Percentiles rank a stretch among this genome's conserved stretches.
Evolutionary conservation across 2,113 vertebrate genomes (phyloP).

Genomic region (Eurystomus gularis): DNA sequence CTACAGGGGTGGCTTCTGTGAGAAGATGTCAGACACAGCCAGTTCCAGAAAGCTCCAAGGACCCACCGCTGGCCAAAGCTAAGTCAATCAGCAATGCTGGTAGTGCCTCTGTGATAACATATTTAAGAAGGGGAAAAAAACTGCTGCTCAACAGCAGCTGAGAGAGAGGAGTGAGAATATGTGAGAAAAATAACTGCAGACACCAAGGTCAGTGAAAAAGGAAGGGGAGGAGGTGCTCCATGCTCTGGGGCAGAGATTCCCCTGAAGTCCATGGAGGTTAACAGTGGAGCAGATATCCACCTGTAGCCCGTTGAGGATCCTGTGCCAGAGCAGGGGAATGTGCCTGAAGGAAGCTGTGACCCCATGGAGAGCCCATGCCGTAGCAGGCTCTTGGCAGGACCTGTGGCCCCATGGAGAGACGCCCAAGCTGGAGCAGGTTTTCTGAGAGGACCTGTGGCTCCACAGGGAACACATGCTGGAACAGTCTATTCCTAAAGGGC

Average conservation of each 20-base stretch:
- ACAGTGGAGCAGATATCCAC: not conserved
- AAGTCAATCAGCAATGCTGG: not conserved
- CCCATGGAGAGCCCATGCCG: not conserved
- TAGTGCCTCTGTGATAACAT: not conserved
- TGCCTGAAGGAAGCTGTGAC: not conserved
- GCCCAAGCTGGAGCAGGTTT: not conserved
- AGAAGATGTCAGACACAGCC: not conserved
- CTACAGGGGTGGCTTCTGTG: not conserved
- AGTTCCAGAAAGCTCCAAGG: not conserved
- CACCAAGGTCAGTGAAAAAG: no score
- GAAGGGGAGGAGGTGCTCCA: not conserved
- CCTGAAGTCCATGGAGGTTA: not conserved
- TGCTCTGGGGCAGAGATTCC: not conserved
- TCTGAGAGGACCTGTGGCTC: not conserved
- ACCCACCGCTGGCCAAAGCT: not conserved
- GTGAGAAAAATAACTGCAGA: not conserved
- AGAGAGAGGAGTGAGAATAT: not conserved
- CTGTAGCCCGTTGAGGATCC: not conserved
- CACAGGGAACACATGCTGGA: not conserved
- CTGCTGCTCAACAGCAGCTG: not conserved
- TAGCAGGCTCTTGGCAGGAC: not conserved
- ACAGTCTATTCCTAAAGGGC: not conserved
- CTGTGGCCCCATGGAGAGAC: not conserved
- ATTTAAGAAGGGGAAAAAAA: not conserved
- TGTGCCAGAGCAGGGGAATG: fast-evolving